Evolutionary conservation across 2,888 invertebrate species (phyloP).

Genomic region (Callimorpha dominula): DNA sequence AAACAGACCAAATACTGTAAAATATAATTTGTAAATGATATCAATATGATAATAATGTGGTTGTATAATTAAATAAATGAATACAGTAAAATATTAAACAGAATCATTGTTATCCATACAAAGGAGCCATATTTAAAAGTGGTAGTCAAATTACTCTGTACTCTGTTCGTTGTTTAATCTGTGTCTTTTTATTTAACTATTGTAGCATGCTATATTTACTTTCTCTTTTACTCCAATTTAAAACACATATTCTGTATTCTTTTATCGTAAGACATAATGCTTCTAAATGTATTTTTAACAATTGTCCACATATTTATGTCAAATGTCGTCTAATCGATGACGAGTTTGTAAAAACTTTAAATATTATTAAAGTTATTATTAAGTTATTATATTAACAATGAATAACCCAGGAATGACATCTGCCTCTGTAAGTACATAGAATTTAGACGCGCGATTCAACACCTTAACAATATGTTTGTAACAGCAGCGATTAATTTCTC

Average conservation of each 20-base stretch:
- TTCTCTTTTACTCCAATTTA: no score
- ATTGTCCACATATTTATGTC: not conserved
- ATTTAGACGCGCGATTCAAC: not conserved
- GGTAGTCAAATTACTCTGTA: no score
- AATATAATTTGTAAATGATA: no score
- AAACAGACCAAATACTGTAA: no score
- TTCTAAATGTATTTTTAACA: not conserved
- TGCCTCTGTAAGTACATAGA: conserved; percentile 75
- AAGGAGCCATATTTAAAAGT: no score
- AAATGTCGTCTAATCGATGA: conserved; percentile 40
- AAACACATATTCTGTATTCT: not conserved
- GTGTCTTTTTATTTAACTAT: no score
- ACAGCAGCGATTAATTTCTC: conserved; percentile 22
- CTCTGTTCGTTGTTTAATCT: no score
- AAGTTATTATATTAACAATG: conserved; percentile 43
- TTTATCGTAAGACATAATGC: not conserved
- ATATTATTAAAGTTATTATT: not conserved
- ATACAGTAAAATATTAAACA: no score
- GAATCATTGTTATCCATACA: no score
- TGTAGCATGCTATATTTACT: no score
- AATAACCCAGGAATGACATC: conserved; percentile 79
- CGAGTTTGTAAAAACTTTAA: conserved; percentile 24
- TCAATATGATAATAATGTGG: no score
- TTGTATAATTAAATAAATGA: no score
- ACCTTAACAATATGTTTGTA: conserved; percentile 17